These are phyloP conservation scores for Gonioctena quinquepunctata DNA, from an alignment of 1,140 invertebrate genomes.

Conservation along the genomic window DNA sequence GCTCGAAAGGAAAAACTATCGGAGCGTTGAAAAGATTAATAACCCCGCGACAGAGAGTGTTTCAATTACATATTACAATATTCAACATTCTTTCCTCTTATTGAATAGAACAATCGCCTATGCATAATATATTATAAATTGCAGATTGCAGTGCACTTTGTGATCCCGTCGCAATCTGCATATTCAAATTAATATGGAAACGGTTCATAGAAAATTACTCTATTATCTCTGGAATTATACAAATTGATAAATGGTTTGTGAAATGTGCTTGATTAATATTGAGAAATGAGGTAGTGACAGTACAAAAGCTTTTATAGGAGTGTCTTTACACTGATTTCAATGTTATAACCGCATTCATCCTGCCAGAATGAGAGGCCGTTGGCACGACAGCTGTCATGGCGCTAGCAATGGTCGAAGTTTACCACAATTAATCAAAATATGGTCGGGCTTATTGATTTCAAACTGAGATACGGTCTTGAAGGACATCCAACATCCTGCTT, in stretches of 20 bases:
- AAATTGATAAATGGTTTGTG: background rate
- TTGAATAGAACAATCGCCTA: background rate
- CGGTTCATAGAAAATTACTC: background rate
- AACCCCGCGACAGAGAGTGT: background rate
- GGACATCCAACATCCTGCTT: too few relatives aligned
- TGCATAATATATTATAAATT: background rate
- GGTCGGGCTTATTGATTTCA: too few relatives aligned
- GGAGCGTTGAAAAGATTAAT: background rate
- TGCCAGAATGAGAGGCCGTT: too few relatives aligned
- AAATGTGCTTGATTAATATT: background rate
- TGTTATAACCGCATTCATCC: too few relatives aligned
- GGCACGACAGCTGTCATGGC: too few relatives aligned
- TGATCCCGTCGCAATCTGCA: slow-evolving; percentile 8
- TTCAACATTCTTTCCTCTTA: background rate
- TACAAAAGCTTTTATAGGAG: background rate
- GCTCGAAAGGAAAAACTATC: background rate
- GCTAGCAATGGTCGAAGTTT: too few relatives aligned
- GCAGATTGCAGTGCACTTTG: background rate
- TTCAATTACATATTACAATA: background rate
- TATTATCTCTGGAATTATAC: background rate
- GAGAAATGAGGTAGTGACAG: background rate
- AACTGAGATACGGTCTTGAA: too few relatives aligned
- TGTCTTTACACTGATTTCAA: too few relatives aligned
- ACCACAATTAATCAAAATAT: too few relatives aligned
- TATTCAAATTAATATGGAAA: background rate